Evolutionary conservation across 2,113 vertebrate species (phyloP), one percentile per base, ranked within the genome.

Genomic region (Sorex araneus): DNA sequence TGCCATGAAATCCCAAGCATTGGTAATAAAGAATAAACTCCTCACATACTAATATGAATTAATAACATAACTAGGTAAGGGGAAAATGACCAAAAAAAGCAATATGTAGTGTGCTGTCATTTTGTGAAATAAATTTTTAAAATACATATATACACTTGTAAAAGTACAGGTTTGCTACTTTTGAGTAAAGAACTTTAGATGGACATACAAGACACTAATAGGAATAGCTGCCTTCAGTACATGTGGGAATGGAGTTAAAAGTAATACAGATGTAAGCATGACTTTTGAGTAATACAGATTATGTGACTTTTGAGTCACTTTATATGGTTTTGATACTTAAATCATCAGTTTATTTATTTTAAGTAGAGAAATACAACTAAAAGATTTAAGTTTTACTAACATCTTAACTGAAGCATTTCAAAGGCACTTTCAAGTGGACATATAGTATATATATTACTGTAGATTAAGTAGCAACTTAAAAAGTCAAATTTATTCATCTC

Each of bases 271-370:
- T 66, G 19, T 60, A 60, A 73, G 13, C 54, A 79, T 73, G 8
- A 57, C 16, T 81, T 75, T 1, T 81, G 43, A 80, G 27, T 81
- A 76, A 76, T 60, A 77, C 3, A 23, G 30, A 85, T 66, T 13
- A 13, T 43, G 79, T 73, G 8, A 57, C 16, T 81, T 75, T 1
- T 81, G 43, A 80, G 27, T 81, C 30, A 50, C 36, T 74, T 66
- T n/a, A 66, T 67, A 74, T 16, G 54, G 15, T 74, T 87, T 74
- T 67, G 67, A 43, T 81, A 92, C 50, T 80, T 80, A 23, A 92
- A 87, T 4, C 57, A 74, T 19, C 75, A 64, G 66, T 71, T 81
- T 57, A 92, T n/a, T 81, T 57, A 81, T 12, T 81, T 11, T 74
- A 87, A 87, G 80, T 79, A 83, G 32, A 67, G 15, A 74, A 80